phyloP scores from a whole-genome alignment of 2,888 invertebrate genomes.

The Nomada fucata region DNA sequence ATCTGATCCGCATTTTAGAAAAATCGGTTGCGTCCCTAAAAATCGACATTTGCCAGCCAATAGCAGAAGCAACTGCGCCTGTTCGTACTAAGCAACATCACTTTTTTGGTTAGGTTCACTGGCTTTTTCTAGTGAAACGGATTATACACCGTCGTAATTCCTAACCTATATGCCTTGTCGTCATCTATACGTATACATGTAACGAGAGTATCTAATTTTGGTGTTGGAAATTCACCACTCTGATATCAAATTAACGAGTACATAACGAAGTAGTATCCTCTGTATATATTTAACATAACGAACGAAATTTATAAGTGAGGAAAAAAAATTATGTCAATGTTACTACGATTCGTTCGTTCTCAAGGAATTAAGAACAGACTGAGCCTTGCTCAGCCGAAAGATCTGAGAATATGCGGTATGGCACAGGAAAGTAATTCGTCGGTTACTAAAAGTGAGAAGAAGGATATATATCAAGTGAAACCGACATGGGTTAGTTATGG shows the following conservation, averaged over 20 bases:
- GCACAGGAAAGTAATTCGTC: slow-evolving; percentile 14
- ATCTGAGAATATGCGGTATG: slow-evolving; percentile 6
- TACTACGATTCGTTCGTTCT: slow-evolving; percentile 43
- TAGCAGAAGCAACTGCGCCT: no score
- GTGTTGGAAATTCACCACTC: not conserved
- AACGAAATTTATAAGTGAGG: not conserved
- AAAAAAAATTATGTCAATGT: slow-evolving; percentile 48
- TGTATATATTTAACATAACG: not conserved
- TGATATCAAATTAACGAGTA: not conserved
- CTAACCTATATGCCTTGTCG: slow-evolving; percentile 21
- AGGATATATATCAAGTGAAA: slow-evolving; percentile 64
- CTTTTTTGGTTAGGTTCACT: no score
- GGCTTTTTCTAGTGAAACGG: no score
- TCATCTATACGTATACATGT: not conserved
- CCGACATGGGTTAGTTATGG: slow-evolving; percentile 95
- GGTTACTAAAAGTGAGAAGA: not conserved
- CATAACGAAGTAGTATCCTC: not conserved
- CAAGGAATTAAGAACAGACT: slow-evolving; percentile 28
- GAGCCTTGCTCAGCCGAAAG: slow-evolving; percentile 19
- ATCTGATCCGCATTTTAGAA: no score
- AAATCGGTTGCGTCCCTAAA: no score
- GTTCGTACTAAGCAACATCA: no score
- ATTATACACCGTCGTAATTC: not conserved
- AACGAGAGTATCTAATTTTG: slow-evolving; percentile 22
- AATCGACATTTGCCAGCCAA: no score